Percentiles rank a stretch among this genome's conserved stretches.
Evolutionary conservation across 2,888 invertebrate genomes (phyloP).

Genomic region (Trichogramma dendrolimi): DNA sequence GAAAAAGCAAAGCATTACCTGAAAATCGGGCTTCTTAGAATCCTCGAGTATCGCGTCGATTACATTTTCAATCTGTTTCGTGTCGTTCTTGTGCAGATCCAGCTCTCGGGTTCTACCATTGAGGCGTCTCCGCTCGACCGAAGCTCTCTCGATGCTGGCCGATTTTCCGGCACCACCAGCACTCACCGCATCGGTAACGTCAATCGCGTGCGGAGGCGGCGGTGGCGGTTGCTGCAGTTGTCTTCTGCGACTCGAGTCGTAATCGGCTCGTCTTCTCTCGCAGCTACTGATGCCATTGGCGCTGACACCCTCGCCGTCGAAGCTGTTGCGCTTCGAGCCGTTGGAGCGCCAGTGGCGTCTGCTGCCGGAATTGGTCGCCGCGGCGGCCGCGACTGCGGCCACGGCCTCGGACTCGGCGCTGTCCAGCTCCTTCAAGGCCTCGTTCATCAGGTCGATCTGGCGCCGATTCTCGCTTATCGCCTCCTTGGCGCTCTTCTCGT

Average conservation of each 20-base stretch:
- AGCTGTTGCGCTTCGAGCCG: constrained; percentile 40
- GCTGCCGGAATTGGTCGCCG: not conserved
- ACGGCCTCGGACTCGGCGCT: constrained; percentile 38
- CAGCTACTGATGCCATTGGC: not conserved
- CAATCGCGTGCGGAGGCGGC: constrained; percentile 15
- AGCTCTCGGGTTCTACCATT: constrained; percentile 50
- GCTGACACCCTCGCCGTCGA: constrained; percentile 38
- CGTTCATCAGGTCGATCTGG: constrained; percentile 48
- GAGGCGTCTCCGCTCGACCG: constrained; percentile 38
- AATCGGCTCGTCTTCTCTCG: constrained; percentile 32
- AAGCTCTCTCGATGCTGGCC: constrained; percentile 39
- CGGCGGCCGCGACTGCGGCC: constrained; percentile 22
- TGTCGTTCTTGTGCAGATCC: constrained; percentile 52
- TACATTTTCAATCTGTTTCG: constrained; percentile 52
- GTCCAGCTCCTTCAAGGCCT: constrained; percentile 49
- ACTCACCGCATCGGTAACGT: constrained; percentile 33
- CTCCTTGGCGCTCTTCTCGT: constrained; percentile 50
- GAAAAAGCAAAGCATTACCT: constrained; percentile 37
- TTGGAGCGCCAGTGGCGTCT: constrained; percentile 17
- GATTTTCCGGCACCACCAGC: constrained; percentile 18
- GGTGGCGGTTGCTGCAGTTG: constrained; percentile 37
- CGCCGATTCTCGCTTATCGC: constrained; percentile 48
- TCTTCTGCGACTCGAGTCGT: constrained; percentile 29
- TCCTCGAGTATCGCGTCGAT: constrained; percentile 51
- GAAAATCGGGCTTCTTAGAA: constrained; percentile 51